Percentiles rank a stretch among this genome's conserved stretches.
Evolutionary conservation across 2,113 vertebrate genomes (phyloP).

Genomic region (Bambusicola thoracicus): DNA sequence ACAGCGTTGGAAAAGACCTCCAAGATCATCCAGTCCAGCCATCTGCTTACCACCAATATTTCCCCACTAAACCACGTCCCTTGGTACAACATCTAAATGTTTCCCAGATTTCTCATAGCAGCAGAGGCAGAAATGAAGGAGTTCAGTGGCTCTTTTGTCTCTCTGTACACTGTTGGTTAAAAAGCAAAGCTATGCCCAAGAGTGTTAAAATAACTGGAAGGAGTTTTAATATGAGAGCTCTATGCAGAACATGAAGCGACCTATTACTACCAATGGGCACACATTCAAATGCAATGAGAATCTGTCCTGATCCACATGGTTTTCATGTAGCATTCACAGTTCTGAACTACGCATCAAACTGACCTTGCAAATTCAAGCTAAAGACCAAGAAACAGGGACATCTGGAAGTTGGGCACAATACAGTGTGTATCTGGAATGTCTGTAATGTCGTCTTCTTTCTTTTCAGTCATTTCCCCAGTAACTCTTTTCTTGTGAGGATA

Average conservation of each 20-base stretch:
- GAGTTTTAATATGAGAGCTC: neutral
- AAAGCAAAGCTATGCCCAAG: neutral
- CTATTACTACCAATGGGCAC: neutral
- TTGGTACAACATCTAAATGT: too few species aligned
- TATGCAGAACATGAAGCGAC: neutral
- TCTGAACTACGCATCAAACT: neutral
- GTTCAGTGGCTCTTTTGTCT: neutral
- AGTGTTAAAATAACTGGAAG: neutral
- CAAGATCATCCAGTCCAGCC: too few species aligned
- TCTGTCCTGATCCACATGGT: neutral
- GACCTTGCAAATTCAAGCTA: neutral
- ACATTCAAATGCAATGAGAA: accelerated
- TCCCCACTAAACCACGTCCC: too few species aligned
- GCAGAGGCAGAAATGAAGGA: neutral
- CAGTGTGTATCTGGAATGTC: neutral
- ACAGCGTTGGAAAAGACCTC: too few species aligned
- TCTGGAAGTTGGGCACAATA: neutral
- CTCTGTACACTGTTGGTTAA: neutral
- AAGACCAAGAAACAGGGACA: neutral
- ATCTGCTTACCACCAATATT: too few species aligned
- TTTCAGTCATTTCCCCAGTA: neutral
- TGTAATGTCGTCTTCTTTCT: neutral
- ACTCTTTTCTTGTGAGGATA: neutral
- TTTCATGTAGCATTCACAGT: neutral
- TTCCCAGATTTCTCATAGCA: neutral